Conservation (phyloP, 2,113 vertebrate genomes). For the Etheostoma spectabile region DNA sequence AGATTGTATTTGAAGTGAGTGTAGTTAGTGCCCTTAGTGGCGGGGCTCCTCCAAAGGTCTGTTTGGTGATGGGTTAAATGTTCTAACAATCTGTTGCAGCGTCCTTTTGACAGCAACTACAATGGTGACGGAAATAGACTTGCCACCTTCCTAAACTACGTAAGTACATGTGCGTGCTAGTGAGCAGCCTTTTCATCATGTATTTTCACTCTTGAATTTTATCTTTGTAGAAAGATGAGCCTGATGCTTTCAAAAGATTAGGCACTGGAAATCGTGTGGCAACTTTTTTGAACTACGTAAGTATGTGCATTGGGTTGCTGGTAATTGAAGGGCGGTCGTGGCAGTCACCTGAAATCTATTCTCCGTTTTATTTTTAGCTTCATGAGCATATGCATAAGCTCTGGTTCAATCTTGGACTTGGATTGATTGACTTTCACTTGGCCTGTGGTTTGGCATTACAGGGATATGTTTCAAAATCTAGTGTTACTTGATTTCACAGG, state of each 20-base stretch:
- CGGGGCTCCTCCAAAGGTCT: slow-evolving; percentile 41
- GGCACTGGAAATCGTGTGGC: slow-evolving; percentile 99
- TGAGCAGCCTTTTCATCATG: slow-evolving; percentile 64
- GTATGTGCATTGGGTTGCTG: slow-evolving; percentile 82
- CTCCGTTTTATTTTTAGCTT: slow-evolving; percentile 19
- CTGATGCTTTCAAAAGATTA: slow-evolving; percentile 99
- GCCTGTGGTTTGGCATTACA: not conserved
- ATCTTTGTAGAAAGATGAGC: slow-evolving; percentile 98
- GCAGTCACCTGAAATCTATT: not conserved
- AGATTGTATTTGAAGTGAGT: slow-evolving; percentile 13
- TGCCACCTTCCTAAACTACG: slow-evolving; percentile 99
- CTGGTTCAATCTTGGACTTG: slow-evolving; percentile 77
- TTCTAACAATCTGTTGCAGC: slow-evolving; percentile 96
- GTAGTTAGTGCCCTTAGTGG: slow-evolving; percentile 25
- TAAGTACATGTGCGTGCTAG: slow-evolving; percentile 88
- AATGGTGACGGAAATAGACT: slow-evolving; percentile 98
- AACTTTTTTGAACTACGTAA: slow-evolving; percentile 99
- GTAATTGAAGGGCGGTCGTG: slow-evolving; percentile 35
- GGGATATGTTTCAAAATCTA: not conserved
- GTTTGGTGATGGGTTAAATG: slow-evolving; percentile 83
- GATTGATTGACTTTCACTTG: slow-evolving; percentile 75
- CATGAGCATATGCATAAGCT: slow-evolving; percentile 42
- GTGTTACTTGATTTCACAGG: not conserved
- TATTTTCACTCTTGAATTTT: slow-evolving; percentile 90
- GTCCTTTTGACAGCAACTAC: slow-evolving; percentile 97